Evolutionary conservation across 2,113 vertebrate species (phyloP), one percentile per base, ranked within the genome.

Genomic region (Rattus rattus): DNA sequence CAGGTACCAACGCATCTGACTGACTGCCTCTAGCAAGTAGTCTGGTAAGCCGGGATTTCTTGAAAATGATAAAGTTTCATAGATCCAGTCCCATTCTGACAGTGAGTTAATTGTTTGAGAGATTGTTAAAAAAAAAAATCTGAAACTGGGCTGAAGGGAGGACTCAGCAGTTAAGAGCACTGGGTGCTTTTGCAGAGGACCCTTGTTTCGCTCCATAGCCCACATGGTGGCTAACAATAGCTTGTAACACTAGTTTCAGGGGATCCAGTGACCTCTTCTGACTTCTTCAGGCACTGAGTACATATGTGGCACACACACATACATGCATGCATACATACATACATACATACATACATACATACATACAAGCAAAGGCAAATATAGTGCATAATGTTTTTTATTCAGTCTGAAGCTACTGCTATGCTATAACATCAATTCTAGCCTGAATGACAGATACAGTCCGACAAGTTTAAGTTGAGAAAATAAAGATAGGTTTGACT

Each of bases 11-110:
- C 61, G 63, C 36, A 39, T 87, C 88, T 80, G 90, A 84, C 54
- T 92, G 63, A 96, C 49, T 97, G 95, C 95, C 94, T 98, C 94
- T 97, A 96, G 81, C 93, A 97, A 67, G 88, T 95, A 96, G 52
- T 36, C 94, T 89, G 4, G 59, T 69, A 95, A 94, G 59, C 30
- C 39, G 39, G 39, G 39, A 91, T 70, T 94, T 77, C 88, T 76
- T 85, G 65, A 63, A 91, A 97, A 24, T 39, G 94, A 86, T 87
- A 95, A 97, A 96, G 67, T 91, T 65, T 85, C 33, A 90, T 16
- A 95, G 89, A 52, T 87, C 56, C 33, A 86, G 73, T 91, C 39
- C 49, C 30, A 85, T 36, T 79, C n/a, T 56, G 88, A 63, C 43
- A 88, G 47, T 49, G 67, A 91, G 36, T 87, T 86, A 91, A 84